A percentile compares a stretch with the other conserved stretches of the same genome.
Conservation (phyloP, 2,797 vertebrate genomes). For the Silurus aristotelis region DNA sequence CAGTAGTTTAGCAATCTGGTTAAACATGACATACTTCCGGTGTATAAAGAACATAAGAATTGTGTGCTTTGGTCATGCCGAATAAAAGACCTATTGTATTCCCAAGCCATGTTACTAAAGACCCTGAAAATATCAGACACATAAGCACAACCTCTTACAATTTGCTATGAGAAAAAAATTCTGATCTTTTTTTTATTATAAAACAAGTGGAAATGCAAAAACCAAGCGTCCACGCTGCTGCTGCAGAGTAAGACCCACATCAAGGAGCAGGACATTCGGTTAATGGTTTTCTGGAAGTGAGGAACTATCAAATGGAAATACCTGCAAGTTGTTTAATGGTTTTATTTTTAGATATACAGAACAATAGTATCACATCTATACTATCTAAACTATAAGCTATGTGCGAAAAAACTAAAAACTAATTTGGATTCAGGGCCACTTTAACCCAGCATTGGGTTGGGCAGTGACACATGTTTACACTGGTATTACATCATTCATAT, state of each 20-base stretch:
- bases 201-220: not conserved
- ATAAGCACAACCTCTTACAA: not conserved
- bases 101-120: not conserved
- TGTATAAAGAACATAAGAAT: not conserved
- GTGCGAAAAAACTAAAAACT: not conserved
- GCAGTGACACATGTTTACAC: not conserved
- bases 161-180: not conserved
- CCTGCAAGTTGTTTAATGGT: too few relatives aligned
- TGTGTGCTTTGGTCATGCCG: not conserved
- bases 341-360: too few relatives aligned
- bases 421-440: not conserved
- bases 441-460: not conserved
- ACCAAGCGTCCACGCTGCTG: not conserved
- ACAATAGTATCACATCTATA: too few relatives aligned
- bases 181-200: not conserved
- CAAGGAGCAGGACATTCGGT: too few relatives aligned
- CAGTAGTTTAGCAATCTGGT: not conserved
- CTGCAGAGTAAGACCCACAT: not conserved
- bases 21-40: not conserved
- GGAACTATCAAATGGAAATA: not conserved
- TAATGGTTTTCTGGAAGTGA: too few relatives aligned
- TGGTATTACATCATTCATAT: slow-evolving; percentile 20
- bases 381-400: not conserved
- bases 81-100: not conserved
- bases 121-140: not conserved